These are phyloP conservation scores for Bactericera cockerelli DNA, from an alignment of 1,140 invertebrate genomes.

Conservation along the genomic window DNA sequence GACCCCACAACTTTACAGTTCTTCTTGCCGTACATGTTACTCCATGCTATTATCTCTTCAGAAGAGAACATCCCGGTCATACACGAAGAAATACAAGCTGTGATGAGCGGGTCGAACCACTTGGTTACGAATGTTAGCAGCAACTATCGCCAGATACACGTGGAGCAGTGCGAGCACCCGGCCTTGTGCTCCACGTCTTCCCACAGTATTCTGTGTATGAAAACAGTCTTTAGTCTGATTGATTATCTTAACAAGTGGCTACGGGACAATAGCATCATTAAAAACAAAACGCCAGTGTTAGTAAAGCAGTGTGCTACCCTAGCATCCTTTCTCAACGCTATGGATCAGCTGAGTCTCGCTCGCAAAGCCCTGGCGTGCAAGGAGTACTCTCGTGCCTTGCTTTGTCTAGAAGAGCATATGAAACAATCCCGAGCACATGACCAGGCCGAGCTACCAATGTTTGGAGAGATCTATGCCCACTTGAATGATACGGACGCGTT, in stretches of 20 bases:
- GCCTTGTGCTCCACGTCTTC: not conserved
- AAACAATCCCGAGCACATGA: constrained; percentile 36
- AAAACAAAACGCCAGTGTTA: constrained; percentile 6
- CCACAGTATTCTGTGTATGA: constrained; percentile 31
- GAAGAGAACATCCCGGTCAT: constrained; percentile 13
- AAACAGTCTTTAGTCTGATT: constrained; percentile 48
- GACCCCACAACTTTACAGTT: constrained; percentile 48
- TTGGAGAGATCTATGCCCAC: constrained; percentile 47
- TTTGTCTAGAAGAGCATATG: constrained; percentile 58
- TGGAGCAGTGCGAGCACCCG: not conserved
- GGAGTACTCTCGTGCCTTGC: constrained; percentile 52
- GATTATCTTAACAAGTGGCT: constrained; percentile 53
- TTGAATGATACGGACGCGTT: constrained; percentile 62
- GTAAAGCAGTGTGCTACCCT: not conserved
- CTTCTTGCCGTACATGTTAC: constrained; percentile 52
- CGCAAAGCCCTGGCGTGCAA: constrained; percentile 51
- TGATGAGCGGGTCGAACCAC: not conserved
- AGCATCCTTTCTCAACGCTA: not conserved
- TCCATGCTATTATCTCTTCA: constrained; percentile 6
- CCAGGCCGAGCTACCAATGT: constrained; percentile 35
- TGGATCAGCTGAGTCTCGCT: constrained; percentile 31
- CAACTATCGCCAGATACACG: not conserved
- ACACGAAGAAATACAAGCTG: constrained; percentile 14
- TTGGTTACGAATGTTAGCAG: not conserved
- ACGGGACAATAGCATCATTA: constrained; percentile 8